Conservation (phyloP, 2,888 invertebrate species). For the Nomada fabriciana region DNA sequence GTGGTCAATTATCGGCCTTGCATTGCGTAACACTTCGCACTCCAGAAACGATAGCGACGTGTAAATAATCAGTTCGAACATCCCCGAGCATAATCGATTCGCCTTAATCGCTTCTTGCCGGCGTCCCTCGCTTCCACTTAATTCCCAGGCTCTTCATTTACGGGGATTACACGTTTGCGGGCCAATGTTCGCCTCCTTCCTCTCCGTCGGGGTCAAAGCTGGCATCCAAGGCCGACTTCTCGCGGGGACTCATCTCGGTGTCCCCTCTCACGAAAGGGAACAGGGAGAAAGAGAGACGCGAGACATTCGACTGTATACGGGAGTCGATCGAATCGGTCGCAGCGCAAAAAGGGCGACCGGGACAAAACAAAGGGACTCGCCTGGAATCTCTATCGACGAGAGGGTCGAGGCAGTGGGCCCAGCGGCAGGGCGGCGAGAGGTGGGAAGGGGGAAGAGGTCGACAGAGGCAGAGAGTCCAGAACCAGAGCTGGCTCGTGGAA, state of each 20-base stretch:
- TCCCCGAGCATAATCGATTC: neutral
- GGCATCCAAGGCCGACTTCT: conserved; percentile 63
- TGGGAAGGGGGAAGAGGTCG: conserved; percentile 18
- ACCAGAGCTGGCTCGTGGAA: conserved; percentile 69
- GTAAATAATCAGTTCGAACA: no score
- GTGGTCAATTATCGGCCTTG: no score
- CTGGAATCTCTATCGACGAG: conserved; percentile 74
- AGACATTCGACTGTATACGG: conserved; percentile 64
- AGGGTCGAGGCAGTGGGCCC: conserved; percentile 47
- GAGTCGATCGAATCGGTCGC: conserved; percentile 74
- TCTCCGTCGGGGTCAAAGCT: conserved; percentile 43
- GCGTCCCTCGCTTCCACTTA: conserved; percentile 29
- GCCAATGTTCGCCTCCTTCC: neutral
- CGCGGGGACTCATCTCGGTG: conserved; percentile 64
- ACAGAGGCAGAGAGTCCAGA: conserved; percentile 52
- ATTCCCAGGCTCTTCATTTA: conserved; percentile 24
- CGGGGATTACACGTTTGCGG: conserved; percentile 8
- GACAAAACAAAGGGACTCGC: conserved; percentile 76
- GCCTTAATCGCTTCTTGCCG: conserved; percentile 23
- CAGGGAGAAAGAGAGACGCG: conserved; percentile 14
- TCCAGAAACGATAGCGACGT: no score
- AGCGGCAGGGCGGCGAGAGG: neutral
- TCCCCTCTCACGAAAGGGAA: neutral
- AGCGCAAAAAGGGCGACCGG: conserved; percentile 74
- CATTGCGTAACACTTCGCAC: no score